Percentiles rank a stretch among this genome's conserved stretches.
These are phyloP conservation scores for Lophotriccus pileatus DNA, from an alignment of 2,797 vertebrate genomes.

Conservation along the genomic window DNA sequence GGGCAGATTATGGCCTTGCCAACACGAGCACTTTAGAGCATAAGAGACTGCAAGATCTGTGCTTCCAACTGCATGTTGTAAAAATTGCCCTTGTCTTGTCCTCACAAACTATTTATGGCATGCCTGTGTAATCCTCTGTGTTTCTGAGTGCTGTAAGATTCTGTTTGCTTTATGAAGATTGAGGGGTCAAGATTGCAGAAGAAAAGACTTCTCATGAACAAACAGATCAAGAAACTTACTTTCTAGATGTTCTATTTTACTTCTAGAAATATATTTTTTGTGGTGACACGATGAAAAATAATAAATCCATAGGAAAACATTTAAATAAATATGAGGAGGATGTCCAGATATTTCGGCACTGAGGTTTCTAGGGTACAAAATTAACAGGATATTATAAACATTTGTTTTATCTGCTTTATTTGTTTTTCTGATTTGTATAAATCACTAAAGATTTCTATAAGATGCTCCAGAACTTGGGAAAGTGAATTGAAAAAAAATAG, in stretches of 20 bases:
- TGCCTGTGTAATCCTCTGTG: background rate
- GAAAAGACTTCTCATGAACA: background rate
- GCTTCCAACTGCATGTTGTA: background rate
- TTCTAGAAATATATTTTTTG: background rate
- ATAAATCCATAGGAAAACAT: background rate
- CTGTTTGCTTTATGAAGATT: background rate
- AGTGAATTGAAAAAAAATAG: background rate
- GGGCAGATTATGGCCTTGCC: background rate
- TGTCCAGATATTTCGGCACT: background rate
- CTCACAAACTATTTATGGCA: background rate
- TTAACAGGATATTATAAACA: background rate
- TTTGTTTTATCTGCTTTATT: background rate
- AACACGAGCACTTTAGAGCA: background rate
- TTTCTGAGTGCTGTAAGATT: background rate
- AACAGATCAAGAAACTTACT: background rate
- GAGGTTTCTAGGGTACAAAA: background rate
- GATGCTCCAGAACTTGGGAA: background rate
- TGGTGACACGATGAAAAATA: background rate
- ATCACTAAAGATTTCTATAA: background rate
- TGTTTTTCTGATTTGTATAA: background rate
- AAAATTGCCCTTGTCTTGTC: background rate
- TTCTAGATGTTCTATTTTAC: background rate
- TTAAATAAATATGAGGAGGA: background rate
- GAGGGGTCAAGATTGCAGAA: background rate
- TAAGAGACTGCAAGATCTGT: background rate